Base-by-base conservation (phyloP, 2,113 vertebrate genomes). In the Hippocampus comes region DNA sequence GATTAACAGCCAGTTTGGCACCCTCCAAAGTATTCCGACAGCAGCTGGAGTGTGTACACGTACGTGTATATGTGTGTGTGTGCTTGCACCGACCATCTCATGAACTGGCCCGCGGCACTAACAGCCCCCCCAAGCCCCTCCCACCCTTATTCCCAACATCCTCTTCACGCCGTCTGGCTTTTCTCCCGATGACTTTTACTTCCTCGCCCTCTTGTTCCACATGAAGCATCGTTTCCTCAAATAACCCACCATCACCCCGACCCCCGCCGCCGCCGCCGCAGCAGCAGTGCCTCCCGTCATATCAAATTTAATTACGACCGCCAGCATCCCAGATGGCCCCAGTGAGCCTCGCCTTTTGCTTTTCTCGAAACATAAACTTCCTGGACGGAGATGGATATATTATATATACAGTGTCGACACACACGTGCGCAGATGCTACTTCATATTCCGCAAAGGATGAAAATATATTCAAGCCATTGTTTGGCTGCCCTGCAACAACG, bases 241-340 rank as follows among this genome's bases (percentile, higher is more conserved):
- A 42, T 48, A 25, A 66, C 67, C 34, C 59, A 6, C 15, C 11
- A 60, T 8, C 27, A 21, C 9, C 2, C 5, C 53, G 21, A 63
- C 42, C 67, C 42, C 68, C n/a, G 27, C 20, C 73, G 57, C 53
- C 20, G 27, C 20, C 73, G 57, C 53, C 20, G 15, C 71, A 55
- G 10, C 55, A 14, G 12, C 38, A 42, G 63, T 64, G 38, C 46
- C 69, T 75, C 53, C 57, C 41, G 78, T 85, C 70, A 81, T 77
- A 85, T 84, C 67, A 72, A 75, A 89, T 84, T 75, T 84, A 89
- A 90, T 89, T 88, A 88, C 78, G 75, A 34, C 76, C 82, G 65
- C 77, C 68, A 82, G 76, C 68, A 78, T 82, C 70, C 84, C 89
- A 91, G 87, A 89, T 87, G 88, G 83, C 87, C 84, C 64, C 61